A percentile compares a stretch with the other conserved stretches of the same genome.
These are phyloP conservation scores for Rhynchotus rufescens DNA, from an alignment of 2,797 vertebrate species.

Conservation along the genomic window DNA sequence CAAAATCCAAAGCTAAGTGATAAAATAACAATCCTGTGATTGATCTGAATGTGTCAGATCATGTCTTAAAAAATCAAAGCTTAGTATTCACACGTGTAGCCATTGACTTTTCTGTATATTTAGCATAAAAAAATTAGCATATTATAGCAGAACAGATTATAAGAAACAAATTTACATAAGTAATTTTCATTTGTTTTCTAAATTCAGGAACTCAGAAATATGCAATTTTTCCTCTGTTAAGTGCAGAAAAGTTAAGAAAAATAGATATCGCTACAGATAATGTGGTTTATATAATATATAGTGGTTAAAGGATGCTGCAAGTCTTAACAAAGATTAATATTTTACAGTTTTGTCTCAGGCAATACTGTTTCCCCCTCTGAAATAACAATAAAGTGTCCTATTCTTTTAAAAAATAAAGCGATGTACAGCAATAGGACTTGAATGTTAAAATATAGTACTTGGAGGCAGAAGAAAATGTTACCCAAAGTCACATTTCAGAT, in stretches of 20 bases:
- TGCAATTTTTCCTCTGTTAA: not conserved
- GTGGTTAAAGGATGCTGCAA: not conserved
- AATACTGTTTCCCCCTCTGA: not conserved
- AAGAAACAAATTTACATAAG: not conserved
- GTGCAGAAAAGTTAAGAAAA: not conserved
- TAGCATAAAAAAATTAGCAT: not conserved
- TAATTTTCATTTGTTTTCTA: not conserved
- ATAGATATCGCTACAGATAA: not conserved
- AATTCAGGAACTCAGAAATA: not conserved
- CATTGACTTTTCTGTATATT: not conserved
- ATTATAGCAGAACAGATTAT: not conserved
- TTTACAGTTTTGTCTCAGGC: not conserved
- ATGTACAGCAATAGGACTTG: accelerated
- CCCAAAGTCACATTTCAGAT: slow-evolving; percentile 17
- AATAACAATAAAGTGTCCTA: not conserved
- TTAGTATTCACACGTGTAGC: not conserved
- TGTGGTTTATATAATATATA: not conserved
- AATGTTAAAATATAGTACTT: not conserved
- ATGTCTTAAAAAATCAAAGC: not conserved
- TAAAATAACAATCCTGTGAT: not conserved
- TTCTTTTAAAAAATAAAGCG: not conserved
- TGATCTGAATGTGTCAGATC: not conserved
- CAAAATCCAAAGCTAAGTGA: not conserved
- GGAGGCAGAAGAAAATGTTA: not conserved
- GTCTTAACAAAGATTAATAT: not conserved